Conservation (phyloP, 1,140 invertebrate genomes). For the Camponotus pennsylvanicus region DNA sequence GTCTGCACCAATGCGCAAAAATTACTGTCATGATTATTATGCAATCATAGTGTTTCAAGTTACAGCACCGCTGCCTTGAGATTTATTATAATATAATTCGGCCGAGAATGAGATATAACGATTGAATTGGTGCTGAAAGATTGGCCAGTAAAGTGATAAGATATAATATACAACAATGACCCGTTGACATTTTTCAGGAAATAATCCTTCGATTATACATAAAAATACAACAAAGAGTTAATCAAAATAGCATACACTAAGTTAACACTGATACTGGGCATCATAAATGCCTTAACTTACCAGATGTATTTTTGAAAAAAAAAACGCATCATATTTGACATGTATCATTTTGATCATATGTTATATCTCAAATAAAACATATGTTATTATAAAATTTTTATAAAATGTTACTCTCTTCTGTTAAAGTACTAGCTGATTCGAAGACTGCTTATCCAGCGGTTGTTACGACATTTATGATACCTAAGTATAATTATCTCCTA, state of each 20-base stretch:
- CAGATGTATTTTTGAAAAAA: background rate
- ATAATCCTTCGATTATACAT: background rate
- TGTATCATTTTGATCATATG: background rate
- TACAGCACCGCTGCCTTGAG: background rate
- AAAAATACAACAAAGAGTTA: constrained; percentile 32
- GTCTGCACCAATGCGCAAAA: constrained; percentile 19
- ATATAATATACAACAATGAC: constrained; percentile 34
- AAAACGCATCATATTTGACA: background rate
- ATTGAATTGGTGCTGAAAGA: constrained; percentile 18
- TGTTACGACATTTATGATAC: constrained; percentile 41
- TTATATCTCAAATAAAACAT: constrained; percentile 29
- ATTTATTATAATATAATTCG: constrained; percentile 33
- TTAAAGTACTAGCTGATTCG: background rate
- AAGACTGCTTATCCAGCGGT: background rate
- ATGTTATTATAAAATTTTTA: constrained; percentile 18
- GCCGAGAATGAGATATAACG: constrained; percentile 6
- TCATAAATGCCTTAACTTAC: constrained; percentile 30
- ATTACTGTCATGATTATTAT: no score
- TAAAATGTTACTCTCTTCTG: background rate
- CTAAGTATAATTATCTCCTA: constrained; percentile 45
- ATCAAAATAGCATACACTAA: constrained; percentile 29
- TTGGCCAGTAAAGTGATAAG: constrained; percentile 4
- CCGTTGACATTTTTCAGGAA: constrained; percentile 18
- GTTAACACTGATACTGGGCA: background rate
- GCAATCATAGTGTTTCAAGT: background rate